Evolutionary conservation across 2,888 invertebrate species (phyloP), one percentile per base, ranked within the genome.

Genomic region (Busseola fusca): DNA sequence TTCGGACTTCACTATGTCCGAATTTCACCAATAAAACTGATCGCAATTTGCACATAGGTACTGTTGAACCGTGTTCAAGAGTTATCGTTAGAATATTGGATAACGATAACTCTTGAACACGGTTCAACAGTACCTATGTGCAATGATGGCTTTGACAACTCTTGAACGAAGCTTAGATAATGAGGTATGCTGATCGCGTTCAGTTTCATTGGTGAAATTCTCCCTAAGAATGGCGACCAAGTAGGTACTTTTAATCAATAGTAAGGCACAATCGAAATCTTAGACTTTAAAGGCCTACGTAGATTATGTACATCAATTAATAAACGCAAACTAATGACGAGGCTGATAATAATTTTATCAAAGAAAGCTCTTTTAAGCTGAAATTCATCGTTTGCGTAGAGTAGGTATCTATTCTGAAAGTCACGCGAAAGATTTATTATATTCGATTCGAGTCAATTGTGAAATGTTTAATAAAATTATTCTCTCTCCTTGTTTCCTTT

Each of bases 251-350:
- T 30, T 54, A 60, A 58, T 2, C 40, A 65, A 71, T 69, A 21
- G 25, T 48, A 56, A 72, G 48, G 59, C 64, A 70, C 60, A 71
- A 58, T 45, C 45, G 54, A 72, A 76, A 77, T 72, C 58, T 72
- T 72, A 64, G 64, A 77, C 63, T 75, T 72, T 12, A 64, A 80
- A 78, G 76, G 77, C 76, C 83, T 84, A 80, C 64, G 64, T 80
- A 78, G 60, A 54, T 70, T 65, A 76, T 64, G 40, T 72, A 60
- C 37, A 72, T 66, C 70, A 70, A 68, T 72, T 73, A 75, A 66
- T 67, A 72, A 72, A 62, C 59, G 56, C 45, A 16, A 74, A 71
- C 45, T 69, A 74, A 60, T 56, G 69, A 50, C 54, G 62, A 72
- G 63, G 66, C 66, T 77, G 54, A 74, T 69, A 74, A 57, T 67